Conservation (phyloP, 2,888 invertebrate genomes). For the Acronicta alni region DNA sequence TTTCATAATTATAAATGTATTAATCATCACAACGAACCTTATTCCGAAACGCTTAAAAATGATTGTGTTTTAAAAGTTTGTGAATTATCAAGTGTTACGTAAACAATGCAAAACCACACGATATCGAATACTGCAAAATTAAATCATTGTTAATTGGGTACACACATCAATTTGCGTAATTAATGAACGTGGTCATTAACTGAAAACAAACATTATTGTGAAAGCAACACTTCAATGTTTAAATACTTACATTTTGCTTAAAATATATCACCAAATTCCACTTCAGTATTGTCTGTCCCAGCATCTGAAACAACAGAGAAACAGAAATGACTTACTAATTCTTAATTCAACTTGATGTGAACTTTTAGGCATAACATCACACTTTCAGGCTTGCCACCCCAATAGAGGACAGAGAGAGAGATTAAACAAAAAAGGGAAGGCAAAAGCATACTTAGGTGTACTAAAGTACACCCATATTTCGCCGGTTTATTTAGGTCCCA, state of each 20-base stretch:
- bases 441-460: no score
- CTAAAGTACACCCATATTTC: no score
- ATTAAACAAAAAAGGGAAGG: no score
- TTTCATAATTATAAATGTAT: no score
- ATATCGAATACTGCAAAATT: conserved; percentile 27
- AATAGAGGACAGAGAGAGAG: no score
- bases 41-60: no score
- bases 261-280: conserved; percentile 75
- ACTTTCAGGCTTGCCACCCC: no score
- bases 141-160: conserved; percentile 39
- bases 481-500: no score
- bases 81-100: conserved; percentile 9
- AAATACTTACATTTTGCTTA: conserved; percentile 81
- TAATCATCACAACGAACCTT: no score
- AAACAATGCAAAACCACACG: conserved; percentile 28
- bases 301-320: conserved; percentile 81
- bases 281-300: conserved; percentile 77
- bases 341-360: background rate
- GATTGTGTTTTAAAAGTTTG: background rate
- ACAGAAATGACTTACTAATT: background rate
- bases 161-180: conserved; percentile 35
- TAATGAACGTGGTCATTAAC: conserved; percentile 12
- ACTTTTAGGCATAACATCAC: no score
- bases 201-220: conserved; percentile 25
- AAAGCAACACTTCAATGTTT: conserved; percentile 9